These are phyloP conservation scores for Adelosebastes latens DNA, from an alignment of 2,797 vertebrate genomes.

Conservation along the genomic window DNA sequence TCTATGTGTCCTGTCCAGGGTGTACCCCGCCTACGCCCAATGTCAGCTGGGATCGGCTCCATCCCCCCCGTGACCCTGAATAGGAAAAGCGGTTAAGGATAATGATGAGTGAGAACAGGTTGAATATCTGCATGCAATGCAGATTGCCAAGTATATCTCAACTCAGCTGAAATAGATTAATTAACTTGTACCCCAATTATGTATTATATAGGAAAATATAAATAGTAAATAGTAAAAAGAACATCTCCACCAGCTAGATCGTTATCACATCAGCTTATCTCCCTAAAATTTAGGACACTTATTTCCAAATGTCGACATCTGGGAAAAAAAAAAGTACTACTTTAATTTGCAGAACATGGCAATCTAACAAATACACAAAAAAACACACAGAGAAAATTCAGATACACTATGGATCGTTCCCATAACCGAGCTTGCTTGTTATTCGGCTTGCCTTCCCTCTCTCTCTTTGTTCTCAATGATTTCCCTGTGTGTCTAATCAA, in stretches of 20 bases:
- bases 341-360: constrained; percentile 25
- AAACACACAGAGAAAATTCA: constrained; percentile 26
- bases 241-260: background rate
- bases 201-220: background rate
- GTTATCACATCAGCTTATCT: constrained; percentile 9
- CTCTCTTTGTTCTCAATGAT: constrained; percentile 65
- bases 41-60: too few species aligned
- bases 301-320: constrained; percentile 1
- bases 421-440: constrained; percentile 64
- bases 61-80: too few species aligned
- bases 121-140: background rate
- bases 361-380: constrained; percentile 7
- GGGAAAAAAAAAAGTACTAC: background rate
- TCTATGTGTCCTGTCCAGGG: accelerated
- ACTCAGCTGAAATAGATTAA: too few species aligned
- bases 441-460: constrained; percentile 31
- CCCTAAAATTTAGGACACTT: background rate
- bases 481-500: constrained; percentile 66
- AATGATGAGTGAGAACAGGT: background rate
- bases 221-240: background rate
- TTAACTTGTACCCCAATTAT: background rate
- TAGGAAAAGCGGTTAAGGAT: too few species aligned
- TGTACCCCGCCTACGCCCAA: too few species aligned
- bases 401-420: constrained; percentile 74
- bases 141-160: too few species aligned